Conservation (phyloP, 2,888 invertebrate genomes). For the Galeruca laticollis region DNA sequence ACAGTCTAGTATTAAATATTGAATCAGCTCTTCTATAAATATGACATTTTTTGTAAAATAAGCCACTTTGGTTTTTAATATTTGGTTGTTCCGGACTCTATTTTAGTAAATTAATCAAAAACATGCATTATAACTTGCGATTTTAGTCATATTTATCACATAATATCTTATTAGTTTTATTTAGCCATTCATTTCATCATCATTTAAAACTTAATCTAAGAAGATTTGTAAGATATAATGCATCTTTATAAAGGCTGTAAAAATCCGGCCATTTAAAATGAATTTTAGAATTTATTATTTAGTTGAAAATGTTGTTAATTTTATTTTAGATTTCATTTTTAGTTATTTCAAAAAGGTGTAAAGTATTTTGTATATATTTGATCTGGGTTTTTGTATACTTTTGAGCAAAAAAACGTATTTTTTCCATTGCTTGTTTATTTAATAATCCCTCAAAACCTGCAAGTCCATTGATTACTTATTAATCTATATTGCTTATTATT, state of each 20-base stretch:
- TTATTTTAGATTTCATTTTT: slow-evolving; percentile 7
- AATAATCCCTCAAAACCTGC: neutral
- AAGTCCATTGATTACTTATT: too few relatives aligned
- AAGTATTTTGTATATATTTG: slow-evolving; percentile 23
- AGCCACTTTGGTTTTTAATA: neutral
- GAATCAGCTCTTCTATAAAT: neutral
- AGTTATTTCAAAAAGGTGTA: slow-evolving; percentile 4
- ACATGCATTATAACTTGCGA: slow-evolving; percentile 11
- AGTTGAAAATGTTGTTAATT: slow-evolving; percentile 16
- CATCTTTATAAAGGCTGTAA: slow-evolving; percentile 18
- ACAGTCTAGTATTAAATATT: slow-evolving; percentile 1
- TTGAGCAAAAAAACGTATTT: slow-evolving; percentile 13
- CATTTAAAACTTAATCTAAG: neutral
- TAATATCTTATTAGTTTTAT: slow-evolving; percentile 3
- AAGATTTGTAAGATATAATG: slow-evolving; percentile 13
- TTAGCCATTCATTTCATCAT: slow-evolving; percentile 9
- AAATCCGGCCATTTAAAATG: slow-evolving; percentile 15
- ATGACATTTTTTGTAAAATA: neutral
- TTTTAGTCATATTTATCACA: neutral
- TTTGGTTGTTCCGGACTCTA: neutral
- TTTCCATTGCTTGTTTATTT: slow-evolving; percentile 12
- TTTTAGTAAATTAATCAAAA: neutral
- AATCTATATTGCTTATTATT: too few relatives aligned
- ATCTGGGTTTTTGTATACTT: slow-evolving; percentile 24
- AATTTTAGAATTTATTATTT: slow-evolving; percentile 14